These are phyloP conservation scores for Proisotoma minuta DNA, from an alignment of 2,888 invertebrate species.

Conservation along the genomic window DNA sequence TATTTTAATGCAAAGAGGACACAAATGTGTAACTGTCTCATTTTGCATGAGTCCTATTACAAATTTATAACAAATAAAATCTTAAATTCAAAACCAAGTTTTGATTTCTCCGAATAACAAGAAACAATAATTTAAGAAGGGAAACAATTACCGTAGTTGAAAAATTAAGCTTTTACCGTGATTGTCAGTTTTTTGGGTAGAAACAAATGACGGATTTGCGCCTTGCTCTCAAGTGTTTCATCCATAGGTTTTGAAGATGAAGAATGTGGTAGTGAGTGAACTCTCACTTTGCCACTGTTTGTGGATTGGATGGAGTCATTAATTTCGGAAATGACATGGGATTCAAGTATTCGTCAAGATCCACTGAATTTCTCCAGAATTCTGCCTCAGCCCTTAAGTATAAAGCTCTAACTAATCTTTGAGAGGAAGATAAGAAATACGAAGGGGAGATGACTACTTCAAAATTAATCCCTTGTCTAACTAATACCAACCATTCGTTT, in stretches of 20 bases:
- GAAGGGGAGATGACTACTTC: background rate
- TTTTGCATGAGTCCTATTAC: too few species aligned
- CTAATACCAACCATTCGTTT: background rate
- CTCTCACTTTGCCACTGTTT: background rate
- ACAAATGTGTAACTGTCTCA: too few species aligned
- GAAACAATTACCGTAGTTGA: background rate
- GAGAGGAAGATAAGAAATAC: background rate
- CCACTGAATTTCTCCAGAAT: background rate
- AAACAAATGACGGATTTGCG: background rate
- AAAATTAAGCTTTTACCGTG: slow-evolving; percentile 10
- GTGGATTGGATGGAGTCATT: slow-evolving; percentile 1
- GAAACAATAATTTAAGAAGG: too few species aligned
- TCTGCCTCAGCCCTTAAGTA: too few species aligned
- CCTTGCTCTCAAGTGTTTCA: too few species aligned
- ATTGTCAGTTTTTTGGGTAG: background rate
- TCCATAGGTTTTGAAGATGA: too few species aligned
- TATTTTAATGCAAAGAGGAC: too few species aligned
- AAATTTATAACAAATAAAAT: too few species aligned
- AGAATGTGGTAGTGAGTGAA: too few species aligned
- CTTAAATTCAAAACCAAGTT: too few species aligned
- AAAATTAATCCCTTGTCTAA: slow-evolving; percentile 7
- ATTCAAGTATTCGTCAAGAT: background rate
- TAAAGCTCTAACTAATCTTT: background rate
- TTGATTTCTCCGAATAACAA: too few species aligned
- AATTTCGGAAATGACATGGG: slow-evolving; percentile 12